Evolutionary conservation across 1,140 invertebrate genomes (phyloP), one percentile per base, ranked within the genome.

Genomic region (Stenopsyche tienmushanensis): DNA sequence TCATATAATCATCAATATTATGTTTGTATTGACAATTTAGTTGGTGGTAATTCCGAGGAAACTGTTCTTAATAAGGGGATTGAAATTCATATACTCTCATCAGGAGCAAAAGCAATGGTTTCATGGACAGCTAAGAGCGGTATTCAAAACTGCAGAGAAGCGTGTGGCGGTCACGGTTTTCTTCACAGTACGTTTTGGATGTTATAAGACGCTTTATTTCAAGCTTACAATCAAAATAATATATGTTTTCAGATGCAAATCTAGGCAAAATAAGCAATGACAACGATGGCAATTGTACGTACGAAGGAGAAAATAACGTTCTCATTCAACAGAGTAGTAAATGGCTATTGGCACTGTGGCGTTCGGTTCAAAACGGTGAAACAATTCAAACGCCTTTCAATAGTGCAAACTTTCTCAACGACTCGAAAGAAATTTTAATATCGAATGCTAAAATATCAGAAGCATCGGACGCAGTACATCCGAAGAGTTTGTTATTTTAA

Each of bases 291-390:
- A 92, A 91, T 68, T 90, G 88, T 72, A 94, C 92, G 0, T 95
- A 93, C 73, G 92, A 96, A 78, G 93, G 92, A 20, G 93, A 94
- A 73, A 95, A 95, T 78, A 93, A 93, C 75, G 88, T 94, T 0
- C 77, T 96, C 0, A 81, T 93, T 21, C 92, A 94, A 73, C 93
- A 96, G 78, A 88, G 89, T 2, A 90, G 88, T 72, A 94, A 94
- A 77, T 90, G 87, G 85, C 78, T 92, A 13, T 72, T 92, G 1
- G 73, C 76, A 13, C 72, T 87, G 39, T 87, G 84, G 78, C 66
- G 73, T 7, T 75, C 80, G 17, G 65, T 80, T 3, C 70, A 77
- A 44, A 73, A 78, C 3, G 75, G 81, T 15, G 80, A 79, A 2
- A 69, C 72, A 1, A 77, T 79, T 7, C 74, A 79, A 0, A 84